phyloP scores from a whole-genome alignment of 2,888 invertebrate species.

The Ormia ochracea region DNA sequence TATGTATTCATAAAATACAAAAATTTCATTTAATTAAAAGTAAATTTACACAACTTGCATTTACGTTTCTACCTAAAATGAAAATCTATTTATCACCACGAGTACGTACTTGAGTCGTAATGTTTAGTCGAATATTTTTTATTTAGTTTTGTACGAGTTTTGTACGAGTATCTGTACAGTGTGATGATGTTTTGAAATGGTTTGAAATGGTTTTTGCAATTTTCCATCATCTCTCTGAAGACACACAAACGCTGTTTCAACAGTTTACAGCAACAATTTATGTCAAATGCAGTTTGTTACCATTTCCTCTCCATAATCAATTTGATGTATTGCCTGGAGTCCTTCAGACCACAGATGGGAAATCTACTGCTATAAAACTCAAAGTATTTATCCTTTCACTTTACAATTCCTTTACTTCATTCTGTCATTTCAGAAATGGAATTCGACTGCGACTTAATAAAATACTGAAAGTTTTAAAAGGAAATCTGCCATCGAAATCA shows the following conservation, averaged over 20 bases:
- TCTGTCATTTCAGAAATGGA: no score
- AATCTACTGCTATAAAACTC: no score
- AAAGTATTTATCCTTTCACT: no score
- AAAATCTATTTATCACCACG: constrained; percentile 25
- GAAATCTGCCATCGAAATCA: no score
- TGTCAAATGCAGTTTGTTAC: constrained; percentile 41
- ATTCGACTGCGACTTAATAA: no score
- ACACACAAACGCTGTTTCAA: neutral
- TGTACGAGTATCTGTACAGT: neutral
- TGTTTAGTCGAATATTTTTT: no score
- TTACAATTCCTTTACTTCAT: neutral
- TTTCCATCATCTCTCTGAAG: neutral
- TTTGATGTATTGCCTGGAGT: constrained; percentile 46
- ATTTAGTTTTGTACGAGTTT: no score
- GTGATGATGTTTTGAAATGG: neutral
- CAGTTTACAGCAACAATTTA: constrained; percentile 27
- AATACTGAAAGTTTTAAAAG: no score
- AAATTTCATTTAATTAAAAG: constrained; percentile 38
- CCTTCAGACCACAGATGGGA: constrained; percentile 31
- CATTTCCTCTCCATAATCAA: constrained; percentile 53
- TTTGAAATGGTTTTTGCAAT: constrained; percentile 30
- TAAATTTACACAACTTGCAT: constrained; percentile 31
- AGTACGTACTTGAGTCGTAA: neutral
- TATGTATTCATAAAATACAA: neutral
- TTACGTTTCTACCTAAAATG: neutral